Conservation (phyloP, 2,797 vertebrate genomes). For the Leucoraja ocellata region DNA sequence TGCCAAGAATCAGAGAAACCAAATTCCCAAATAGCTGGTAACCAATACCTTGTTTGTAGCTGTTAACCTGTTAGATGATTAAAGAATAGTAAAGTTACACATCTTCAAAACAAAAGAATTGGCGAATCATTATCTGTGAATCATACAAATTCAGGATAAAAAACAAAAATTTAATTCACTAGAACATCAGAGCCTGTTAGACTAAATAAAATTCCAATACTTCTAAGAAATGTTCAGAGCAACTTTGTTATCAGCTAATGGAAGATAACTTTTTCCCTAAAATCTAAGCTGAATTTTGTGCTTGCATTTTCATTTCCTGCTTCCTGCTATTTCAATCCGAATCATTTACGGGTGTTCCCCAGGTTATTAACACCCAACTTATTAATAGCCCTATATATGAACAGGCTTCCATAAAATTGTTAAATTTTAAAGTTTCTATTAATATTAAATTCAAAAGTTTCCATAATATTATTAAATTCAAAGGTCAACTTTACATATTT, state of each 20-base stretch:
- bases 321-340: not conserved
- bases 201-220: not conserved
- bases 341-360: not conserved
- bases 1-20: constrained; percentile 77
- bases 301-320: not conserved
- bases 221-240: not conserved
- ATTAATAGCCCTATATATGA: too few species aligned
- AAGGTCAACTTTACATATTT: too few species aligned
- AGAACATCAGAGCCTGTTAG: not conserved
- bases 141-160: not conserved
- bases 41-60: constrained; percentile 83
- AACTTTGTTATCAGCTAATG: not conserved
- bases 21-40: constrained; percentile 93
- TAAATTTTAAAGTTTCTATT: too few species aligned
- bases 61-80: constrained; percentile 71
- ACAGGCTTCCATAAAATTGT: too few species aligned
- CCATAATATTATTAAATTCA: too few species aligned
- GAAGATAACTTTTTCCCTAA: not conserved
- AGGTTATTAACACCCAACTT: too few species aligned
- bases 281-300: not conserved
- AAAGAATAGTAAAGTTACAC: constrained; percentile 35
- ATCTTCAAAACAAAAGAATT: not conserved
- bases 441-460: too few species aligned
- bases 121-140: not conserved
- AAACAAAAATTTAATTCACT: not conserved